These are phyloP conservation scores for Epicauta chinensis DNA, from an alignment of 1,140 invertebrate genomes.

Conservation along the genomic window DNA sequence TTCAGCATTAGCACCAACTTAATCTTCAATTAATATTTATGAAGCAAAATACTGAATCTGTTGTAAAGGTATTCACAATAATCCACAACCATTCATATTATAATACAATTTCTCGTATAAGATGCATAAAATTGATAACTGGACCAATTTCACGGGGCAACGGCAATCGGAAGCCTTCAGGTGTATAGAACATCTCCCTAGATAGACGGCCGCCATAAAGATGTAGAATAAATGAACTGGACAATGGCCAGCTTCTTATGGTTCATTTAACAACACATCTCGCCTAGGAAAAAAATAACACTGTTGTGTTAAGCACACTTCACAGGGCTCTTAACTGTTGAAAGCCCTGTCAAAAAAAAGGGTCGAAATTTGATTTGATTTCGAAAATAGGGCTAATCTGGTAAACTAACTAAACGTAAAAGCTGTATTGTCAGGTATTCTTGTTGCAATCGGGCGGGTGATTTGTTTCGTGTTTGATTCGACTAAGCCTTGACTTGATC, in stretches of 20 bases:
- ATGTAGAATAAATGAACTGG: constrained; percentile 31
- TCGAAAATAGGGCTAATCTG: no score
- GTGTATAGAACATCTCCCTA: constrained; percentile 4
- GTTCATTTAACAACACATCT: constrained; percentile 23
- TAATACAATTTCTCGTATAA: constrained; percentile 27
- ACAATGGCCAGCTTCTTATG: constrained; percentile 24
- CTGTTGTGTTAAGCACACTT: no score
- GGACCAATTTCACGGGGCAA: constrained; percentile 24
- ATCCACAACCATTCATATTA: constrained; percentile 26
- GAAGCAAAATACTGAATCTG: constrained; percentile 1
- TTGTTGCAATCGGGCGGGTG: neutral
- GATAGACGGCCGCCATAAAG: constrained; percentile 25
- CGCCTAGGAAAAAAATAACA: neutral
- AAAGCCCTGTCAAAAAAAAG: no score
- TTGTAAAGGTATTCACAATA: no score
- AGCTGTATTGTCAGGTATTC: neutral
- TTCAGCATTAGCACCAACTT: constrained; percentile 12
- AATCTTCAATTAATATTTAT: constrained; percentile 15
- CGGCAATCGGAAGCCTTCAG: no score
- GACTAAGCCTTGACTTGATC: neutral
- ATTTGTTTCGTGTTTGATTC: constrained; percentile 4
- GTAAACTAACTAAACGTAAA: no score
- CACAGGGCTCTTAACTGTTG: no score
- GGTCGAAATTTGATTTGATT: no score
- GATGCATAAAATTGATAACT: constrained; percentile 31